Evolutionary conservation across 2,113 vertebrate species (phyloP), one percentile per base, ranked within the genome.

Genomic region (Todiramphus chloris): DNA sequence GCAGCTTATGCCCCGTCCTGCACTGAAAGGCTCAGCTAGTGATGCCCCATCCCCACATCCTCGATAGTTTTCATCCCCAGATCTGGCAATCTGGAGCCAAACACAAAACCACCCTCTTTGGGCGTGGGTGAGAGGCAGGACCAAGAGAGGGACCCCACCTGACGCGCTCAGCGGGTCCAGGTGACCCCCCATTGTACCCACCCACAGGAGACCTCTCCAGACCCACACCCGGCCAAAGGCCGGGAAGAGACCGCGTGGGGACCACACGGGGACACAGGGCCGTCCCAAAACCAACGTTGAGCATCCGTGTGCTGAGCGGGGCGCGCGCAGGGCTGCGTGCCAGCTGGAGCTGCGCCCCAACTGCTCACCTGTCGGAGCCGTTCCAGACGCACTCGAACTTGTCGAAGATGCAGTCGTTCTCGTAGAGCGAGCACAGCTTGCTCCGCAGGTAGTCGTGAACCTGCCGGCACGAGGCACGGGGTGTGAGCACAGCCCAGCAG

Each of bases 381-480:
- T 99, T 99, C 99, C 99, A 99, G 76, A 99, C 99, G 33, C 99
- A 99, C 97, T 99, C 99, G 51, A 99, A 99, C 97, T 99, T 99
- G 98, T 99, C 99, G 59, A 99, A 99, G 98, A 99, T 99, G 98
- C 99, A 99, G 98, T 99, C 99, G 2, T 99, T 99, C 98, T 99
- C 99, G 0, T 99, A 99, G 79, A 99, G 98, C 3, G 99, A 99
- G 95, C 99, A 99, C 62, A 99, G 96, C 96, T 99, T 99, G 96
- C 99, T 99, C 83, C 99, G 98, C 96, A 99, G 98, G 97, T 99
- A 99, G 97, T 99, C 99, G 2, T 99, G 99, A 43, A 99, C 99
- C 99, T 99, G 94, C 59, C n/a, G 5, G 66, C 14, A 69, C n/a
- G 73, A 95, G 69, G 44, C 44, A 46, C 0, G 1, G 50, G 14